Percentiles rank a stretch among this genome's conserved stretches.
Conservation (phyloP, 1,140 invertebrate species). For the Drosophila insularis region DNA sequence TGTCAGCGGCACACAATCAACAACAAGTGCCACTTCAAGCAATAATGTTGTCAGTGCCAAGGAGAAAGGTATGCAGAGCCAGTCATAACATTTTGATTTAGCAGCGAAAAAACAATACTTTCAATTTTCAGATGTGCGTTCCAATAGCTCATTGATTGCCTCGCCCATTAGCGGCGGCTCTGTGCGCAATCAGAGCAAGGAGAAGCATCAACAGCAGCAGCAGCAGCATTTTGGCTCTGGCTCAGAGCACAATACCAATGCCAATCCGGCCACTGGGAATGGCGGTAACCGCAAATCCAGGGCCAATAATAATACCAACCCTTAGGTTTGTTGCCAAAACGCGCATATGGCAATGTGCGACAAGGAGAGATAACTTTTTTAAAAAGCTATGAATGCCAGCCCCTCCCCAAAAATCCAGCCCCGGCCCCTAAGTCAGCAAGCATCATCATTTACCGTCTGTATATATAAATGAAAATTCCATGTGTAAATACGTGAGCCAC, state of each 20-base stretch:
- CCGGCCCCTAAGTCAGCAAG: slow-evolving; percentile 22
- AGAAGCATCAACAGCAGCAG: slow-evolving; percentile 56
- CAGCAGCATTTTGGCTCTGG: slow-evolving; percentile 54
- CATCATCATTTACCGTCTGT: slow-evolving; percentile 33
- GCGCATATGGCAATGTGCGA: slow-evolving; percentile 39
- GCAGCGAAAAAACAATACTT: not conserved
- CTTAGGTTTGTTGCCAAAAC: slow-evolving; percentile 55
- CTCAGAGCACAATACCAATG: slow-evolving; percentile 58
- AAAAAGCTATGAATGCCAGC: slow-evolving; percentile 29
- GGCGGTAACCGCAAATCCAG: slow-evolving; percentile 66
- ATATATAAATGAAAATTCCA: slow-evolving; percentile 72
- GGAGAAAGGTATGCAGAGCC: slow-evolving; percentile 51
- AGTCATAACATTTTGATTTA: not conserved
- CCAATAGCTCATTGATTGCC: slow-evolving; percentile 48
- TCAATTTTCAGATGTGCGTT: slow-evolving; percentile 45
- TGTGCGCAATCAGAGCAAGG: slow-evolving; percentile 65
- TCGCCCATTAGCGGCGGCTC: slow-evolving; percentile 20
- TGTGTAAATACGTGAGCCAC: slow-evolving; percentile 67
- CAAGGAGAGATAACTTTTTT: slow-evolving; percentile 33
- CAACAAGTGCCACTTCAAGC: slow-evolving; percentile 22
- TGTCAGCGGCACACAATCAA: slow-evolving; percentile 20
- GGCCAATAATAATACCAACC: slow-evolving; percentile 52
- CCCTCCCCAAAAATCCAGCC: not conserved
- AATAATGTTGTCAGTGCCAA: slow-evolving; percentile 39
- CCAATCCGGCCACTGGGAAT: slow-evolving; percentile 41